A percentile compares a stretch with the other conserved stretches of the same genome.
Evolutionary conservation across 2,888 invertebrate species (phyloP).

Genomic region (Germaria angustata): DNA sequence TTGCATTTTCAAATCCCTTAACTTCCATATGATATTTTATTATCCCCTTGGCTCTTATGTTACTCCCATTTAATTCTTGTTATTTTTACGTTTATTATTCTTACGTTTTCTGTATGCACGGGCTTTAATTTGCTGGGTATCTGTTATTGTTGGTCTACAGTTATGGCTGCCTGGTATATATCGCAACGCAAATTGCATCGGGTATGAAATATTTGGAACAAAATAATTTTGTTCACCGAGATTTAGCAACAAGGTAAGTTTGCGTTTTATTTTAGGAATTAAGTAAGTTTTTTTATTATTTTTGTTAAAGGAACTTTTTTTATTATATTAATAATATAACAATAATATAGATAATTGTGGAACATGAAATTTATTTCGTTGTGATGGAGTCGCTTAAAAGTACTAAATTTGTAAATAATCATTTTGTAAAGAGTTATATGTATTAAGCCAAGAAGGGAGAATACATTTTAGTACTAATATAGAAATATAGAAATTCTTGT

Average conservation of each 20-base stretch:
- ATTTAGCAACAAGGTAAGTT: conserved; percentile 89
- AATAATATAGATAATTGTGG: too few species aligned
- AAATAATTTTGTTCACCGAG: conserved; percentile 91
- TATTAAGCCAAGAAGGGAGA: too few species aligned
- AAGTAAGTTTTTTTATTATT: neutral
- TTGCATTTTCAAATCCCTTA: conserved; percentile 50
- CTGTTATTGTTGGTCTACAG: conserved; percentile 78
- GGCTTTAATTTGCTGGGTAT: neutral
- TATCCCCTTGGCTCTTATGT: conserved; percentile 44
- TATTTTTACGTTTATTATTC: neutral
- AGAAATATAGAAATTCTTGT: too few species aligned
- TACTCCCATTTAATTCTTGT: neutral
- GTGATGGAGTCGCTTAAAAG: too few species aligned
- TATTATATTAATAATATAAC: too few species aligned
- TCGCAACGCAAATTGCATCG: conserved; percentile 92
- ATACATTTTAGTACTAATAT: too few species aligned
- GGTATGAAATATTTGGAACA: conserved; percentile 95
- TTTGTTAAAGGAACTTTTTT: neutral
- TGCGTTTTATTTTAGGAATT: neutral
- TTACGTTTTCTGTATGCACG: neutral
- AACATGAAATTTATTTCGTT: too few species aligned
- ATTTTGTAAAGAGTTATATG: too few species aligned
- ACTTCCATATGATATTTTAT: conserved; percentile 62
- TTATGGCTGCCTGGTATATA: conserved; percentile 91
- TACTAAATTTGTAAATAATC: too few species aligned